Percentiles rank a stretch among this genome's conserved stretches.
phyloP scores from a whole-genome alignment of 1,140 invertebrate genomes.

The Wasmannia auropunctata region DNA sequence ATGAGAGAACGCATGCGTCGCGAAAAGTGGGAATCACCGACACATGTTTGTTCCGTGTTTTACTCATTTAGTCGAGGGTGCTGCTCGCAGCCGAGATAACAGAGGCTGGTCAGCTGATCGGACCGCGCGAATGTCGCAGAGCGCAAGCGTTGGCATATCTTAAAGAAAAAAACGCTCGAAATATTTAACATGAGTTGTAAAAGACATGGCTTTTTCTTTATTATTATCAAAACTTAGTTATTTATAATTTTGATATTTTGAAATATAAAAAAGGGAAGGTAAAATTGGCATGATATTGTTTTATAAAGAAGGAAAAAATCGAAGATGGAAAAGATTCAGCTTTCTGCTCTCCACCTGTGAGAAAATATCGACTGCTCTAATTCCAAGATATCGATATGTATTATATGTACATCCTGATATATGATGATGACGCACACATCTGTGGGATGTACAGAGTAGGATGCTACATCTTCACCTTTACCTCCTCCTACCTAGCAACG shows the following conservation, averaged over 20 bases:
- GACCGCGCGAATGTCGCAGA: slow-evolving; percentile 4
- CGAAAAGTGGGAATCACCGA: slow-evolving; percentile 21
- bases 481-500: not conserved
- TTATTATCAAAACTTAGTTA: not conserved
- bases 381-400: not conserved
- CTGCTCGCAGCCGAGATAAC: slow-evolving; percentile 14
- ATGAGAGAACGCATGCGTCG: slow-evolving; percentile 30
- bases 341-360: not conserved
- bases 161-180: not conserved
- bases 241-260: not conserved
- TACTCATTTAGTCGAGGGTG: slow-evolving; percentile 12
- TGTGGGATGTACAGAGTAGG: not conserved
- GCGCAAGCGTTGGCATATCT: not conserved
- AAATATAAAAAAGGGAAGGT: not conserved
- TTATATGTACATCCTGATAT: not conserved
- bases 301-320: not conserved
- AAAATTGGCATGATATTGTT: not conserved
- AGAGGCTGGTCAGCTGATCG: slow-evolving; percentile 64
- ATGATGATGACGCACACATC: slow-evolving; percentile 20
- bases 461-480: not conserved
- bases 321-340: not conserved
- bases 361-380: not conserved
- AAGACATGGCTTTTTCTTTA: not conserved
- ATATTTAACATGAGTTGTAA: not conserved
- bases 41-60: not conserved